Evolutionary conservation across 2,888 invertebrate genomes (phyloP).

Genomic region (Nemotelus nigrinus): DNA sequence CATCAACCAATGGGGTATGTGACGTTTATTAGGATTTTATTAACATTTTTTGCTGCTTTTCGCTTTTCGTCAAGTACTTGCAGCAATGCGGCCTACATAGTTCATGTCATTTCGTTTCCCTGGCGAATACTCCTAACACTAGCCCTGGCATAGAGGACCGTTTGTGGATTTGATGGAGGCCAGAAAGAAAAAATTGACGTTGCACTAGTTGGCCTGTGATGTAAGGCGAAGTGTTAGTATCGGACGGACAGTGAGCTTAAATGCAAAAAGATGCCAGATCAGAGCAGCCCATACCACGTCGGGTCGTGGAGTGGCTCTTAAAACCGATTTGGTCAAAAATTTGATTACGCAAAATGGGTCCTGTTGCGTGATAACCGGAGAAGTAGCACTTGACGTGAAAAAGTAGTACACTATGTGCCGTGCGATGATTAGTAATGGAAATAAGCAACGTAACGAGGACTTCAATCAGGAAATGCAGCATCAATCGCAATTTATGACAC

Average conservation of each 20-base stretch:
- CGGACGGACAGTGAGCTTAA: constrained; percentile 15
- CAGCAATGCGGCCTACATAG: constrained; percentile 31
- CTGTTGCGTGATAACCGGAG: background rate
- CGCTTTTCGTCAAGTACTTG: constrained; percentile 36
- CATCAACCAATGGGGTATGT: constrained; percentile 43
- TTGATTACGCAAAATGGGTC: constrained; percentile 20
- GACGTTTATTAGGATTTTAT: constrained; percentile 47
- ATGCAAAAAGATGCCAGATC: constrained; percentile 30
- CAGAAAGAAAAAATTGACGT: background rate
- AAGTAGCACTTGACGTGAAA: background rate
- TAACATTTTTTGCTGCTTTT: constrained; percentile 32
- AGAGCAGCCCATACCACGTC: background rate
- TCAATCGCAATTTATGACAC: too few species aligned
- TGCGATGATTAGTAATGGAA: too few species aligned
- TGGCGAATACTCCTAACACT: background rate
- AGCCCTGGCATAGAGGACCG: background rate
- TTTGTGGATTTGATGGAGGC: constrained; percentile 8
- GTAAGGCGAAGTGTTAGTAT: constrained; percentile 31
- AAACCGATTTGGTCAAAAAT: background rate
- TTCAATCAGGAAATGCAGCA: too few species aligned
- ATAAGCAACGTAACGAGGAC: too few species aligned
- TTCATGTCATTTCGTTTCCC: constrained; percentile 2
- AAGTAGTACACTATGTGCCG: background rate
- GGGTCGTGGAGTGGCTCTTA: background rate
- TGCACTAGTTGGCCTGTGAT: constrained; percentile 24